Evolutionary conservation across 2,888 invertebrate genomes (phyloP).

Genomic region (Orthonychiurus folsomi): DNA sequence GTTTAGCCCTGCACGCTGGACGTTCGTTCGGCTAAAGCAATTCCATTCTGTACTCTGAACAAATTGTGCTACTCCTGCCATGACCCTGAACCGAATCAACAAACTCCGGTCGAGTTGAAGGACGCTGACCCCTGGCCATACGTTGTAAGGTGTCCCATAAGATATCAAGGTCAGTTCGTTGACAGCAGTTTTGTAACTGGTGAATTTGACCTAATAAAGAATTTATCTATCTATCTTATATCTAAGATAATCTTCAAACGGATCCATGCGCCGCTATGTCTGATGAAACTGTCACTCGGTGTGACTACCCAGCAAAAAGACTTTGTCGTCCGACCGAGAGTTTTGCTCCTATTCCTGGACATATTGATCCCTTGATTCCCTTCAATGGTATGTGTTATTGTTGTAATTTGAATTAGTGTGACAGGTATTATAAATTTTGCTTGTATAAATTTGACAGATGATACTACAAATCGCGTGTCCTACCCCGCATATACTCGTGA

Average conservation of each 20-base stretch:
- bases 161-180: conserved; percentile 34
- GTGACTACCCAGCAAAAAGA: conserved; percentile 27
- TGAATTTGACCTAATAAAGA: too few species aligned
- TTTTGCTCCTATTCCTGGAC: conserved; percentile 23
- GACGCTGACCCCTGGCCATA: conserved; percentile 39
- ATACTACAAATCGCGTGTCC: conserved; percentile 30
- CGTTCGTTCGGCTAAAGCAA: conserved; percentile 26
- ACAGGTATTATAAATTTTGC: not conserved
- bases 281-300: conserved; percentile 32
- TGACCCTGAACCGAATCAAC: conserved; percentile 33
- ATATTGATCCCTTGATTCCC: conserved; percentile 21
- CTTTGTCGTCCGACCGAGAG: conserved; percentile 19
- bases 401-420: not conserved
- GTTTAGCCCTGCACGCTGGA: conserved; percentile 10
- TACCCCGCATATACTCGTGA: conserved; percentile 25
- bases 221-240: too few species aligned
- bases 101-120: conserved; percentile 29
- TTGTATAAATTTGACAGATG: conserved; percentile 26
- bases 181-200: too few species aligned
- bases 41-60: conserved; percentile 33
- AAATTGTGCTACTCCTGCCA: conserved; percentile 34
- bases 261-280: conserved; percentile 37
- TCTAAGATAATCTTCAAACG: conserved; percentile 9
- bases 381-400: too few species aligned
- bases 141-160: conserved; percentile 25